Base-by-base conservation (phyloP, 2,888 invertebrate species). In the Diploptera punctata region DNA sequence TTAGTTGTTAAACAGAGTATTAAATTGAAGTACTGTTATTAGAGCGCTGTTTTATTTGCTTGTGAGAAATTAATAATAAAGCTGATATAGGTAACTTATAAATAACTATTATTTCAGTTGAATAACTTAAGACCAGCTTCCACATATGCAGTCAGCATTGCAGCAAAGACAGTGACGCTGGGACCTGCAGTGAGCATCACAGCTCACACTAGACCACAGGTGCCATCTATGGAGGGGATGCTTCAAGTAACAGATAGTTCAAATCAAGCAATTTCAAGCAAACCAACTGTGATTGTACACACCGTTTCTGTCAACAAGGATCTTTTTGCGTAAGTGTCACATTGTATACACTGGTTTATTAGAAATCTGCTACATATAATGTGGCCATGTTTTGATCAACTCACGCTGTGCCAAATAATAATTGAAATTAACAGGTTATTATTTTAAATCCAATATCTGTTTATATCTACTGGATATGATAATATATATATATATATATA, bases 141-240 rank as follows among this genome's bases (percentile, higher is more conserved):
- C 1, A 61, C 57, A 3, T 73, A 73, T 65, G 26, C 49, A 9
- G 16, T 73, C 31, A 71, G 73, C 61, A 68, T 73, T 21, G 60
- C 73, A 16, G 70, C 61, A 21, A 73, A 73, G 21, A 73, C 73
- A 18, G 43, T 71, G 13, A 21, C 70, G 0, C 19, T 73, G 33
- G 73, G 73, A 2, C 68, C 73, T 2, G 29, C 73, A 18, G 68
- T 43, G 19, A 67, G 33, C 29, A 21, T 73, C 19, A 67, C 73
- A 7, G 52, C 49, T 1, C 43, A 52, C 29, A 73, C 73, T 4
- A 29, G 62, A 60, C 73, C 73, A 18, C 44, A 47, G 1, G 24
- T 33, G 4, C 67, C 71, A 1, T 21, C 47, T 0, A 31, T 71
- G 68, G 38, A 62, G 10, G 38, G 19, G 4, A 19, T 38, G 18